Evolutionary conservation across 2,113 vertebrate species (phyloP), one percentile per base, ranked within the genome.

Genomic region (Mus pahari): DNA sequence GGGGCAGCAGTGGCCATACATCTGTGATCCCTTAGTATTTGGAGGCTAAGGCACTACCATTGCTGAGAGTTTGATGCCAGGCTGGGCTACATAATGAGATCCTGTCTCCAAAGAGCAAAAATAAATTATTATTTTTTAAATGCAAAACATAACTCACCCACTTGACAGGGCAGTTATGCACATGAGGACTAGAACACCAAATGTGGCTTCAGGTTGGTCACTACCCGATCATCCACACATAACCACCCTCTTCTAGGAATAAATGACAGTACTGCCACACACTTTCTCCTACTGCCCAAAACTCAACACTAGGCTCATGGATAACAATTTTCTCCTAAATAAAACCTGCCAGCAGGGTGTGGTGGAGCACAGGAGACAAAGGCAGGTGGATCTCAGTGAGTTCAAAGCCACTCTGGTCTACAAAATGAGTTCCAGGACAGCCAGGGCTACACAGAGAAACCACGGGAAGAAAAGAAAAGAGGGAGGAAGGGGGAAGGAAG

Each of bases 191-290:
- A 70, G 64, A 28, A 14, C 0, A 0, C 66, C 1, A 87, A 36
- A 8, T 16, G 1, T 17, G 78, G 20, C 73, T 22, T 66, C 84
- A 58, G n/a, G 7, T 1, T 31, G 50, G 14, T n/a, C 58, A n/a
- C 1, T 42, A 24, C 1, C 5, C 28, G 1, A 5, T 48, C 10
- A 28, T 14, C 20, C 5, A 12, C 36, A 5, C 3, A 31, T 4
- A 19, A 55, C n/a, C 10, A 60, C 3, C 3, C 42, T 33, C 0
- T 68, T 22, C 26, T 2, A 31, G 26, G 9, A 22, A 68, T 42
- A 53, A 53, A 16, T 0, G 0, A 12, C 0, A 22, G 11, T 11
- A 4, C 2, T 0, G 12, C 16, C 16, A 71, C 2, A 48, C 9
- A 33, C 28, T 84, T 31, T 45, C 42, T 60, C 42, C 17, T 26